A percentile compares a stretch with the other conserved stretches of the same genome.
Evolutionary conservation across 64 coral and sea anemone species (phyloP).

Genomic region (Catalaphyllia jardinei): DNA sequence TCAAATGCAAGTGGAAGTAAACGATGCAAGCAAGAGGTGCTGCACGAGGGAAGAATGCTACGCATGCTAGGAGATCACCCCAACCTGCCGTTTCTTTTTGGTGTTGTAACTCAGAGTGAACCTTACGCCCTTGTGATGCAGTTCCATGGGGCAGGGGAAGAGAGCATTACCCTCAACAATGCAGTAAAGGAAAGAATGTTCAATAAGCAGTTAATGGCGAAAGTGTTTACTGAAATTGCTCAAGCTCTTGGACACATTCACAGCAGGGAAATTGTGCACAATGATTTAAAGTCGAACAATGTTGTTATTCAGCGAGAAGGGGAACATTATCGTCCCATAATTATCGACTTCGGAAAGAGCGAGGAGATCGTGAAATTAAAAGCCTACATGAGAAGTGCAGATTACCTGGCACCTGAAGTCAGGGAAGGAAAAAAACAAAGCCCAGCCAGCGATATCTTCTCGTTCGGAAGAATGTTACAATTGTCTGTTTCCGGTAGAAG

Average conservation of each 20-base stretch:
- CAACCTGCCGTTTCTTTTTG: conserved; percentile 45
- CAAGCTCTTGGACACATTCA: conserved; percentile 15
- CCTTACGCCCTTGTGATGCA: too few relatives aligned
- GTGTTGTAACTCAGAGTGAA: not conserved
- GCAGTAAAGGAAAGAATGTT: too few relatives aligned
- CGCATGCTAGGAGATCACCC: conserved; percentile 24
- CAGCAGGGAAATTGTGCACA: conserved; percentile 14
- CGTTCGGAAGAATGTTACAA: too few relatives aligned
- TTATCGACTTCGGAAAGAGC: not conserved
- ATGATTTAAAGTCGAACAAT: conserved; percentile 39
- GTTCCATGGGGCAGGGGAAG: too few relatives aligned
- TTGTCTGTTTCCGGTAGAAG: too few relatives aligned
- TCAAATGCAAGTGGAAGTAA: conserved; percentile 1
- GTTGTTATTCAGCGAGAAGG: too few relatives aligned
- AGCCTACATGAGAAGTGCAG: not conserved
- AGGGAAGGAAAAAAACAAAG: not conserved
- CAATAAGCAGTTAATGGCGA: too few relatives aligned
- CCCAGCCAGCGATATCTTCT: too few relatives aligned
- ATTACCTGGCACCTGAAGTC: not conserved
- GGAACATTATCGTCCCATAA: too few relatives aligned
- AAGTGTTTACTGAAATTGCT: too few relatives aligned
- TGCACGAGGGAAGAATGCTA: conserved; percentile 15
- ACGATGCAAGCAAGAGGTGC: conserved; percentile 32
- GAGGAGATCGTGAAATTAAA: not conserved
- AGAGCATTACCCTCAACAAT: too few relatives aligned